Conservation (phyloP, 2,113 vertebrate genomes). For the Grantiella picta region DNA sequence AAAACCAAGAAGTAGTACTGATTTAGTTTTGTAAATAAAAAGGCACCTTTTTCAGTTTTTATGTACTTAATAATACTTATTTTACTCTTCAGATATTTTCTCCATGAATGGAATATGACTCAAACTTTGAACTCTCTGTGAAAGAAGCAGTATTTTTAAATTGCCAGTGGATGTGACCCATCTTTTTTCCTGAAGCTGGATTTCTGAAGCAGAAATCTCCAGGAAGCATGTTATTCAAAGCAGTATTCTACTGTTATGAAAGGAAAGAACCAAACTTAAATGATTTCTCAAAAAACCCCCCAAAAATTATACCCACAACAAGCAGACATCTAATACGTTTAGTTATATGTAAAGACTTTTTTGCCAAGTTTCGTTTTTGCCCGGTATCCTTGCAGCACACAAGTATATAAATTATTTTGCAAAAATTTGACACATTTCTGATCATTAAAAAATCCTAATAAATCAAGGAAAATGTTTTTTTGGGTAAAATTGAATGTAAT, state of each 20-base stretch:
- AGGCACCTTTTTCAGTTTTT: neutral
- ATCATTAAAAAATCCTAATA: neutral
- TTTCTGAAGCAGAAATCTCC: neutral
- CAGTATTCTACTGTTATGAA: neutral
- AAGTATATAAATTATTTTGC: conserved; percentile 13
- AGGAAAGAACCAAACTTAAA: neutral
- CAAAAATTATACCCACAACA: neutral
- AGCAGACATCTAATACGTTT: neutral
- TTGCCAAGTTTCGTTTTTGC: neutral
- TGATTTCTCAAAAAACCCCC: neutral
- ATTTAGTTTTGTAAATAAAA: neutral
- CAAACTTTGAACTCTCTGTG: neutral
- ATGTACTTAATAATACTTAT: neutral
- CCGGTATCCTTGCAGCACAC: neutral
- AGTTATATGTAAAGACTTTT: conserved; percentile 17
- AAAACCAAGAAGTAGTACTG: neutral
- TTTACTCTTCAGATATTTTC: neutral
- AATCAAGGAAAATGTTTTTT: neutral
- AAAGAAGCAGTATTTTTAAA: neutral
- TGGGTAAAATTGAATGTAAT: neutral
- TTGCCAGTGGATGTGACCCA: neutral
- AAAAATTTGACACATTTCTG: conserved; percentile 4
- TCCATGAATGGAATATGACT: neutral
- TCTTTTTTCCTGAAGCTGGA: neutral
- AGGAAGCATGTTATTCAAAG: neutral